phyloP scores from a whole-genome alignment of 1,140 invertebrate genomes.

The Globodera rostochiensis region DNA sequence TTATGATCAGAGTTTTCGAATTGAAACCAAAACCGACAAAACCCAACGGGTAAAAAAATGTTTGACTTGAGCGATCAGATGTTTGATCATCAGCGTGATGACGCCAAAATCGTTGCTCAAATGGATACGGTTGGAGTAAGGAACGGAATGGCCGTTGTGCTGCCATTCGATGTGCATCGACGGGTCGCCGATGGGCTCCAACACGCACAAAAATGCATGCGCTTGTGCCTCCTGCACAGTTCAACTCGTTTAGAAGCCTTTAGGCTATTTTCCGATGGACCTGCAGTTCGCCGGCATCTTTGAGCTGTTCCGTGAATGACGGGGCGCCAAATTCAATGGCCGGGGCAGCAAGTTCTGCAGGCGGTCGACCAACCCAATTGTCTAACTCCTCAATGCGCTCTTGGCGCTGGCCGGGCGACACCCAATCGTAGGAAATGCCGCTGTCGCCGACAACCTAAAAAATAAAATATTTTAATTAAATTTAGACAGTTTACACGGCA shows the following conservation, averaged over 20 bases:
- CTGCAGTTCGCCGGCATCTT: slow-evolving; percentile 53
- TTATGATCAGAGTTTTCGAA: too few relatives aligned
- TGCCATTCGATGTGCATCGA: slow-evolving; percentile 93
- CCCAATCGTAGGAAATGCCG: slow-evolving; percentile 88
- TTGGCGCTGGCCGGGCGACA: slow-evolving; percentile 87
- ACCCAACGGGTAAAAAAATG: not conserved
- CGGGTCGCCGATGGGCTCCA: slow-evolving; percentile 90
- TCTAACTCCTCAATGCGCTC: slow-evolving; percentile 67
- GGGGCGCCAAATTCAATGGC: slow-evolving; percentile 58
- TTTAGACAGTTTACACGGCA: not conserved
- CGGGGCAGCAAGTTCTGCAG: slow-evolving; percentile 53
- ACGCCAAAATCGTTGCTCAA: slow-evolving; percentile 87
- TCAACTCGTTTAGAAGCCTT: not conserved
- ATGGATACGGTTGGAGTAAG: slow-evolving; percentile 83
- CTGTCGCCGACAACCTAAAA: slow-evolving; percentile 71
- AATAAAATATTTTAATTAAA: slow-evolving; percentile 70
- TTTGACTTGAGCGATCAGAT: slow-evolving; percentile 75
- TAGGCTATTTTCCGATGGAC: not conserved
- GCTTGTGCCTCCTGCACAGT: slow-evolving; percentile 78
- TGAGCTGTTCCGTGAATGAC: slow-evolving; percentile 52
- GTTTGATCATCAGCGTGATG: slow-evolving; percentile 89
- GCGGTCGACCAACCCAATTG: slow-evolving; percentile 59
- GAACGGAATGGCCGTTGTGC: slow-evolving; percentile 82
- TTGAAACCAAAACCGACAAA: too few relatives aligned
- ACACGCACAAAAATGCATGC: slow-evolving; percentile 86